A percentile compares a stretch with the other conserved stretches of the same genome.
These are phyloP conservation scores for Streptopelia turtur DNA, from an alignment of 2,797 vertebrate genomes.

Conservation along the genomic window DNA sequence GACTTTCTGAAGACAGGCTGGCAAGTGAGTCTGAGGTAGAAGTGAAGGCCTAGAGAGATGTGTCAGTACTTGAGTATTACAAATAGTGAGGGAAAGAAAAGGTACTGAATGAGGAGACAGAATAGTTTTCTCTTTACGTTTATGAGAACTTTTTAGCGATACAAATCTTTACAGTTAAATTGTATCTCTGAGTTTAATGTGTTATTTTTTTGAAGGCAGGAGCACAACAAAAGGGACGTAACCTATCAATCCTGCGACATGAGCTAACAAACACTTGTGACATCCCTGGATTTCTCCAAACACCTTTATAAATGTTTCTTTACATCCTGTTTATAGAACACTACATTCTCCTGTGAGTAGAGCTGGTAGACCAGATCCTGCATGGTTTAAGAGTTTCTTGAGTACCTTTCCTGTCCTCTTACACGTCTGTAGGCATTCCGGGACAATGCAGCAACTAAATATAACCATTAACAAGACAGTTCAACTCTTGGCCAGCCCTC, in stretches of 20 bases:
- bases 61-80: not conserved
- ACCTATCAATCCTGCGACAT: not conserved
- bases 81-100: not conserved
- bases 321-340: not conserved
- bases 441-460: constrained; percentile 17
- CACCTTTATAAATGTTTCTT: constrained; percentile 9
- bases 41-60: not conserved
- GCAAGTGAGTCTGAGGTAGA: not conserved
- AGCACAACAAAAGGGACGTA: not conserved
- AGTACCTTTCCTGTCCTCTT: not conserved
- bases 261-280: not conserved
- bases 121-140: constrained; percentile 1
- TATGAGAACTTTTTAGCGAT: not conserved
- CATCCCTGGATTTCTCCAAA: not conserved
- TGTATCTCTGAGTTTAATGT: not conserved
- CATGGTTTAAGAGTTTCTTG: not conserved
- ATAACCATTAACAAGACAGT: not conserved
- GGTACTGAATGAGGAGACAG: not conserved
- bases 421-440: not conserved
- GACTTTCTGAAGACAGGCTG: not conserved
- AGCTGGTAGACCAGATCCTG: constrained; percentile 13
- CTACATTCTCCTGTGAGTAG: not conserved
- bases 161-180: not conserved
- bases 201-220: not conserved
- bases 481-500: constrained; percentile 27